Percentiles rank a stretch among this genome's conserved stretches.
These are phyloP conservation scores for Otus sunia DNA, from an alignment of 2,113 vertebrate genomes.

Conservation along the genomic window DNA sequence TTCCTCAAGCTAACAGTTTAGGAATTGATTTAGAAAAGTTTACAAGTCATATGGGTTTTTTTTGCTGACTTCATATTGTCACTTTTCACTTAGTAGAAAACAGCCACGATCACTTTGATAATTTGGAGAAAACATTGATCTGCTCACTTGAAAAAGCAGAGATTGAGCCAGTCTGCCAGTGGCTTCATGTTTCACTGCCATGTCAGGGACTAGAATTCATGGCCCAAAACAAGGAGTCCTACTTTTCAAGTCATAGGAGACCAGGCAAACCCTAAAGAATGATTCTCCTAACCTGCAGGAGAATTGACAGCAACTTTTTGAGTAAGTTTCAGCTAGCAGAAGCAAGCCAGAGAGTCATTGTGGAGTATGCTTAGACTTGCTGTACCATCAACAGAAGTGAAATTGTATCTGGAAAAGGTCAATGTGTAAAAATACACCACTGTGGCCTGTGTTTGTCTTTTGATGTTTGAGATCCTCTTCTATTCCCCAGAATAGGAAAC, in stretches of 20 bases:
- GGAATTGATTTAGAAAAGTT: background rate
- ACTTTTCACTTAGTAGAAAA: background rate
- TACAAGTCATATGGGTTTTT: background rate
- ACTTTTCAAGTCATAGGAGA: background rate
- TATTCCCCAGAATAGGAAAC: background rate
- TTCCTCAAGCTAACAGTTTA: background rate
- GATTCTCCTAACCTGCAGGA: background rate
- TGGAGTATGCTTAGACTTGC: background rate
- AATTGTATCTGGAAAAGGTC: slow-evolving; percentile 6
- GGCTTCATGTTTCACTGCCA: background rate
- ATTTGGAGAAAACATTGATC: background rate
- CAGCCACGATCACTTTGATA: background rate
- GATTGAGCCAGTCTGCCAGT: background rate
- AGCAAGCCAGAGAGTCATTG: background rate
- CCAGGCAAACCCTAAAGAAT: background rate
- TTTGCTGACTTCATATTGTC: background rate
- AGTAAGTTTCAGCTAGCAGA: background rate
- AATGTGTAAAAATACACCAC: background rate
- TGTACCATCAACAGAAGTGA: background rate
- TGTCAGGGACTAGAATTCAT: background rate
- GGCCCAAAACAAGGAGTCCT: background rate
- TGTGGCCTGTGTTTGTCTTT: background rate
- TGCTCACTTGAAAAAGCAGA: background rate
- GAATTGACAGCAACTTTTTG: background rate
- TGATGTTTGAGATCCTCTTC: background rate